Evolutionary conservation across 2,113 vertebrate genomes (phyloP).

Genomic region (Carlito syrichta): DNA sequence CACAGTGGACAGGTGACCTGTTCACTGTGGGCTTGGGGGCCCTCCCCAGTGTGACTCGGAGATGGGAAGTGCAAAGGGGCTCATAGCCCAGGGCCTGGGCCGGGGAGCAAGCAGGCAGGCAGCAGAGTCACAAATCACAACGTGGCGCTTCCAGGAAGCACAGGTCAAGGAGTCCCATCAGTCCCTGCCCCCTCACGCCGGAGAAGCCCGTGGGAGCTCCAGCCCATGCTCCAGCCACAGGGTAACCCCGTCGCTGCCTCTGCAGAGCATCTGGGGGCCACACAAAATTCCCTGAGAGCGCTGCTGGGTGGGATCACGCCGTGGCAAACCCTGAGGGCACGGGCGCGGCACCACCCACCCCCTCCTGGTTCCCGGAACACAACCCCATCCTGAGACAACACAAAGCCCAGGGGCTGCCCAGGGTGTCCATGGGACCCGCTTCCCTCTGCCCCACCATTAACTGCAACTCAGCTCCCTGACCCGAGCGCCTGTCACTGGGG

Average conservation of each 20-base stretch:
- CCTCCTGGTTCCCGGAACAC: fast-evolving
- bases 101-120: not conserved
- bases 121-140: too few species aligned
- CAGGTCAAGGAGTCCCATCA: too few species aligned
- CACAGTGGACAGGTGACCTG: not conserved
- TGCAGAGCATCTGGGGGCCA: not conserved
- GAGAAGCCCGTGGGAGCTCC: too few species aligned
- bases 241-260: fast-evolving
- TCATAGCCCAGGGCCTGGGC: not conserved
- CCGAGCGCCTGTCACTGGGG: too few species aligned
- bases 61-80: not conserved
- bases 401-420: fast-evolving
- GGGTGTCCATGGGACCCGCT: too few species aligned
- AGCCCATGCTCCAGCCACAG: too few species aligned
- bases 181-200: fast-evolving
- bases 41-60: not conserved
- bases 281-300: not conserved
- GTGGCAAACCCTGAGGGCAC: too few species aligned
- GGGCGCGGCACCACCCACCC: too few species aligned
- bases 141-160: too few species aligned
- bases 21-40: not conserved
- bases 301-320: fast-evolving
- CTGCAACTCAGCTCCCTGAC: not conserved
- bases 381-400: fast-evolving
- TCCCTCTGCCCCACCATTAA: fast-evolving